Evolutionary conservation across 2,113 vertebrate genomes (phyloP), one percentile per base, ranked within the genome.

Genomic region (Mandrillus leucophaeus): DNA sequence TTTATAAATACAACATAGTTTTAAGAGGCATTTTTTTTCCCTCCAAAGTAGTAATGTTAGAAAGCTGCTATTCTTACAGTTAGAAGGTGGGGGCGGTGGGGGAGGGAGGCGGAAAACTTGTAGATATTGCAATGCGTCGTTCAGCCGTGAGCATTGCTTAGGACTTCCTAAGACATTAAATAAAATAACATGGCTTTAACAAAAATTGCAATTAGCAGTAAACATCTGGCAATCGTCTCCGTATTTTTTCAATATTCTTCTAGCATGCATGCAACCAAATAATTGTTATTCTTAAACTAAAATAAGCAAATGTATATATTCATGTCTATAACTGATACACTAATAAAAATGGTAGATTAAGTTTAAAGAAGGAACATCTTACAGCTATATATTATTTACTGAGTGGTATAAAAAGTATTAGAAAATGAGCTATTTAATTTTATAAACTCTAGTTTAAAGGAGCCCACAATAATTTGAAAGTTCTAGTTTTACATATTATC

Each of bases 301-400:
- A 88, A 57, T 66, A 83, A 89, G 10, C 55, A 75, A 73, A 90
- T 96, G 68, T 68, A 75, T 92, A 61, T 75, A 50, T 73, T 91
- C 80, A 94, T 13, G 55, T 11, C 35, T 84, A 16, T 89, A 94
- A 83, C 40, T 79, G 87, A 84, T 76, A 95, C 27, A 72, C 40
- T 90, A 90, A 95, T 96, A 92, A 97, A 97, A 96, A 97, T 72
- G 38, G 32, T 87, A 80, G 27, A 95, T 94, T 70, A 94, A 87
- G 80, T 89, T 98, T 92, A 93, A 95, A 80, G 75, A 61, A 92
- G 8, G 68, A 87, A 80, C 94, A 87, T n/a, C 27, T 76, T 87
- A 76, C 76, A 88, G 48, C 43, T 93, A 25, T 43, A 7, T 20
- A 43, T 85, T 75, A 75, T 92, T 89, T 95, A 81, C 35, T 45